Evolutionary conservation across 2,888 invertebrate species (phyloP), one percentile per base, ranked within the genome.

Genomic region (Tribolium freemani): DNA sequence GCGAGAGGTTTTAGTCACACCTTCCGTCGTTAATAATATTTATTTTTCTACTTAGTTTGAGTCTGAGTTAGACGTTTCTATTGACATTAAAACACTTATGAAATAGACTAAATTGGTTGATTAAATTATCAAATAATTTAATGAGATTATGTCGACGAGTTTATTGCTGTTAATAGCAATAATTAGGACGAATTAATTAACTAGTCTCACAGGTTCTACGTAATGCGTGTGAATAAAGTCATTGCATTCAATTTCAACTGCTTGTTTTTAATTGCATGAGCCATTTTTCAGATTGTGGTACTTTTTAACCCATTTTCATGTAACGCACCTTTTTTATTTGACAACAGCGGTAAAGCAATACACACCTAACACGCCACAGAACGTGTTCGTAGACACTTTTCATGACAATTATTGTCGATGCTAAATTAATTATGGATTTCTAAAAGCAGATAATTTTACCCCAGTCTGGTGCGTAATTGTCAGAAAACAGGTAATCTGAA

Each of bases 71-170:
- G 8, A 38, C 38, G 1, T 38, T 38, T 38, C 38, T 63, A 63
- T 63, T 48, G 26, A 50, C 30, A 63, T 38, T 4, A 63, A 51
- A 30, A 16, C 31, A 63, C 50, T 9, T 16, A 63, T 51, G 50
- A 38, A 51, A 63, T 50, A 50, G 3, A 38, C 8, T 11, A 21
- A 48, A 51, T 38, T 9, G 46, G 13, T 61, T 50, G 4, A 61
- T 61, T 50, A 50, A 63, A 63, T 63, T 63, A 63, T 13, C 63
- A 63, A 63, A 63, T 51, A 63, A 63, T 63, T 51, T 63, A 63
- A 50, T 51, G 50, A 51, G 38, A 51, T 51, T 48, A 60, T 48
- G 30, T 60, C 48, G 50, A 51, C 63, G 48, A 51, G 63, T 63
- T 51, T 63, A 63, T 61, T 31, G 51, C 38, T 31, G 50, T 63